A percentile compares a stretch with the other conserved stretches of the same genome.
Conservation (phyloP, 2,797 vertebrate genomes). For the Rhinophrynus dorsalis region DNA sequence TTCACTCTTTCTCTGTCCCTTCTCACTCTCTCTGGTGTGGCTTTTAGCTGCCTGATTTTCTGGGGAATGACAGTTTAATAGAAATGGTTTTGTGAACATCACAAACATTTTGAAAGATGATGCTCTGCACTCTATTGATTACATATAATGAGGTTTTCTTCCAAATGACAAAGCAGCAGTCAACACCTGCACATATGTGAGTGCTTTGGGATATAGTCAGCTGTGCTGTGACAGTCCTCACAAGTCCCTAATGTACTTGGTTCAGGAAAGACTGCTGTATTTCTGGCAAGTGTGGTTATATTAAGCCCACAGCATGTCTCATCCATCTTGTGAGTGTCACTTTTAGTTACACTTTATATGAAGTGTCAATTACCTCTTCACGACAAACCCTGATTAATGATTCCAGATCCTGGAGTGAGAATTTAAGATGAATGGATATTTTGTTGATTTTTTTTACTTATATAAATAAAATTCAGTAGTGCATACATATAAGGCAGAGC, state of each 20-base stretch:
- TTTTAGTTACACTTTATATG: slow-evolving; percentile 31
- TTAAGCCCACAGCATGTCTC: slow-evolving; percentile 22
- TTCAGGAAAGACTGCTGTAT: not conserved
- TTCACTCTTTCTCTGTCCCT: not conserved
- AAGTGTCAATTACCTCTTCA: slow-evolving; percentile 20
- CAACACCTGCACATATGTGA: slow-evolving; percentile 40
- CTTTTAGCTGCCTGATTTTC: not conserved
- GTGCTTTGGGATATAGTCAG: not conserved
- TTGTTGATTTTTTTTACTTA: no score
- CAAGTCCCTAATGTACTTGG: not conserved
- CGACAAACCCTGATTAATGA: slow-evolving; percentile 31
- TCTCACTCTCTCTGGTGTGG: not conserved
- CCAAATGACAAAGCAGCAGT: slow-evolving; percentile 8
- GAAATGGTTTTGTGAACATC: slow-evolving; percentile 3
- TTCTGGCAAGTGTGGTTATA: slow-evolving; percentile 26
- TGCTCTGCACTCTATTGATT: slow-evolving; percentile 14
- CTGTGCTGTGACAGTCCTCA: slow-evolving; percentile 5
- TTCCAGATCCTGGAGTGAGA: not conserved
- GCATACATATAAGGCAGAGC: no score
- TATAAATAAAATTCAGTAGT: no score
- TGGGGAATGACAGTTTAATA: not conserved
- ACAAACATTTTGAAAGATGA: slow-evolving; percentile 5
- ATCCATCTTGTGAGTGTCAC: slow-evolving; percentile 40
- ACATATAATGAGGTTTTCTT: slow-evolving; percentile 36
- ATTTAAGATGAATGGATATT: not conserved